phyloP scores from a whole-genome alignment of 2,888 invertebrate genomes.

The Pardosa pseudoannulata region DNA sequence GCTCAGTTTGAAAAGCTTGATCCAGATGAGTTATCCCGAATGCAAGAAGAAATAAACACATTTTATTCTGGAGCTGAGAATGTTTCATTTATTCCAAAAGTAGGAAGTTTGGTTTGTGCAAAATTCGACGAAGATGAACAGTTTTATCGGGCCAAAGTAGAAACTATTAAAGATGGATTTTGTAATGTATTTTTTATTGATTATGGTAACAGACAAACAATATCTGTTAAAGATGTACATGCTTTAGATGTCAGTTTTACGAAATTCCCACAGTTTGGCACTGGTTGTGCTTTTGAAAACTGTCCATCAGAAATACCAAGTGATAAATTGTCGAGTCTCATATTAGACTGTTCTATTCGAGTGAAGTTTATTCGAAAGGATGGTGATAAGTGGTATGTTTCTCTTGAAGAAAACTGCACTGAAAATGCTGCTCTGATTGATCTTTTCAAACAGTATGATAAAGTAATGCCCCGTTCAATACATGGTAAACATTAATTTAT shows the following conservation, averaged over 20 bases:
- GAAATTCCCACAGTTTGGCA: constrained; percentile 74
- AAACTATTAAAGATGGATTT: background rate
- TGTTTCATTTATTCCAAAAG: constrained; percentile 30
- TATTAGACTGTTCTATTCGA: constrained; percentile 56
- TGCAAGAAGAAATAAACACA: constrained; percentile 58
- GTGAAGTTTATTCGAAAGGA: constrained; percentile 42
- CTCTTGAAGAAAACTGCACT: constrained; percentile 41
- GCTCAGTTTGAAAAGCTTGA: constrained; percentile 52
- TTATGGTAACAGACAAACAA: constrained; percentile 76
- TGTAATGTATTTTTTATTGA: constrained; percentile 76
- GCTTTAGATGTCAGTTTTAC: constrained; percentile 74
- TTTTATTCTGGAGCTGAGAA: constrained; percentile 19
- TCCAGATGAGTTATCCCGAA: constrained; percentile 14
- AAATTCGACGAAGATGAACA: constrained; percentile 75
- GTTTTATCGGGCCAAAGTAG: constrained; percentile 76
- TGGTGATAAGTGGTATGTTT: constrained; percentile 37
- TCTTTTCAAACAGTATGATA: constrained; percentile 43
- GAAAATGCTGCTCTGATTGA: constrained; percentile 48
- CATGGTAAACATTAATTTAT: constrained; percentile 59
- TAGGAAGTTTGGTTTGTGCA: constrained; percentile 56
- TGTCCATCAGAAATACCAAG: constrained; percentile 42
- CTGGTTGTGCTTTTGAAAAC: constrained; percentile 74
- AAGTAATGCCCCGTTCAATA: constrained; percentile 44
- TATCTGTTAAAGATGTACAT: constrained; percentile 74
- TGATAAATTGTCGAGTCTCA: constrained; percentile 38